Evolutionary conservation across 2,797 vertebrate genomes (phyloP), one percentile per base, ranked within the genome.

Genomic region (Sternotherus odoratus): DNA sequence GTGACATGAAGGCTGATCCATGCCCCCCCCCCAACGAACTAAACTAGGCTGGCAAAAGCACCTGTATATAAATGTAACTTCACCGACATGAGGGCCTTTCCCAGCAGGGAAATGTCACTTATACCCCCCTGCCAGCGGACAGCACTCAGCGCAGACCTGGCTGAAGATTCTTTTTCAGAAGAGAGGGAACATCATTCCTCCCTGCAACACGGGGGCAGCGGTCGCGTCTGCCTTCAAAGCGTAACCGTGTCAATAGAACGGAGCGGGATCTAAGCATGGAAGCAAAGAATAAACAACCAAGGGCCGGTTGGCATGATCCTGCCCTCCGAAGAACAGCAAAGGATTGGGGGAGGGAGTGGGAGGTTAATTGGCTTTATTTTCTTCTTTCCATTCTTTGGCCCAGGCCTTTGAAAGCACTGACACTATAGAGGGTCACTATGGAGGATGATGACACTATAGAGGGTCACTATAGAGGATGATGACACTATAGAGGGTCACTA

Each of bases 11-110:
- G 3, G 56, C 56, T 30, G 56, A 60, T 60, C 13, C 28, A 6
- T 16, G 30, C 56, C 28, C 56, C 28, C n/a, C 56, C 28, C 56
- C 21, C 50, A 50, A 0, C 5, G 33, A 5, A 53, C 30, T 15
- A 33, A 69, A 9, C 33, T 39, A 63, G 21, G 10, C 17, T 11
- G n/a, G 63, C 63, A 36, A 39, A 69, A 69, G n/a, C 63, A 36
- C 63, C 10, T 23, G 21, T 36, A 39, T 11, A 19, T 39, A 23
- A 39, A 19, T 36, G 33, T 11, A 69, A 69, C 63, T 39, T 69
- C 63, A 69, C 19, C n/a, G 12, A 39, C 8, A 36, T 21, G 10
- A 6, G 19, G 63, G 19, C n/a, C n/a, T 69, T 21, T 36, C 19
- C 63, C 19, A 66, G 63, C n/a, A 39, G 63, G 10, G n/a, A 69